Conservation (phyloP, 2,113 vertebrate genomes). For the Psittacara wagleri region DNA sequence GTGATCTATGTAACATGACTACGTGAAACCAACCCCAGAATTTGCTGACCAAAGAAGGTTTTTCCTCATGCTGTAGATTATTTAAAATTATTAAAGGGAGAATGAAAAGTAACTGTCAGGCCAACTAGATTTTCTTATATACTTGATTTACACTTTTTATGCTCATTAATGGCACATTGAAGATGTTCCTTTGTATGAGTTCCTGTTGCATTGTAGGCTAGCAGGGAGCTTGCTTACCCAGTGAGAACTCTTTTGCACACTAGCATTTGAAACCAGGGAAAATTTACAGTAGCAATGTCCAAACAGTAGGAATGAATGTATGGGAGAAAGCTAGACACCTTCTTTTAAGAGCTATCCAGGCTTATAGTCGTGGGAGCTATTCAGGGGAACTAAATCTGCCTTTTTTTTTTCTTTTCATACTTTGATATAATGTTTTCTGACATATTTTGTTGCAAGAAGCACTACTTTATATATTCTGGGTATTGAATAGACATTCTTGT, state of each 20-base stretch:
- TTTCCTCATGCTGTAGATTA: neutral
- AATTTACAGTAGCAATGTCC: neutral
- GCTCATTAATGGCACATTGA: accelerated
- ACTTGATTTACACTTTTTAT: neutral
- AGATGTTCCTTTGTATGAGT: neutral
- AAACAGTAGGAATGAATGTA: neutral
- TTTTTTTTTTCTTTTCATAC: neutral
- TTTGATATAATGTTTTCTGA: neutral
- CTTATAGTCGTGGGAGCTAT: neutral
- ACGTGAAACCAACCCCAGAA: neutral
- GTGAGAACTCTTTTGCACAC: neutral
- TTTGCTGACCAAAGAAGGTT: neutral
- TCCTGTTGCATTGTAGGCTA: neutral
- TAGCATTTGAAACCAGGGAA: neutral
- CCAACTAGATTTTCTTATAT: neutral
- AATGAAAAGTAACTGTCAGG: neutral
- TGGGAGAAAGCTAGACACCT: neutral
- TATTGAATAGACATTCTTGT: neutral
- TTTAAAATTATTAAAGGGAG: neutral
- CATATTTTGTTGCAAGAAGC: neutral
- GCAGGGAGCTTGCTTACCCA: neutral
- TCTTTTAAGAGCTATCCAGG: neutral
- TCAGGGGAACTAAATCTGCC: neutral
- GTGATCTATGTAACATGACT: neutral
- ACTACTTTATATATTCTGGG: neutral